Conservation (phyloP, 2,888 invertebrate species). For the Diogma glabrata region DNA sequence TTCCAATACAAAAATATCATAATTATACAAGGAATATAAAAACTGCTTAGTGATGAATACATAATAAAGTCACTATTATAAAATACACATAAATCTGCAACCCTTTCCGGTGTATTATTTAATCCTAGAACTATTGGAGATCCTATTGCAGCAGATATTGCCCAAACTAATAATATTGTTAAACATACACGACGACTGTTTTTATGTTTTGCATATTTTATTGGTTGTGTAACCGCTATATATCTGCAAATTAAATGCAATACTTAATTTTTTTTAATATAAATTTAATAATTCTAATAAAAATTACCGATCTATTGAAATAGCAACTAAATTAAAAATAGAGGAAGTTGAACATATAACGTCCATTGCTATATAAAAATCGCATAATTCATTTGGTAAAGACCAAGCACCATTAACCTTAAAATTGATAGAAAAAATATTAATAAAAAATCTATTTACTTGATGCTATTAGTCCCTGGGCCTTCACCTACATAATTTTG, state of each 20-base stretch:
- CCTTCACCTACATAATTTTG: too few species aligned
- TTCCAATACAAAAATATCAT: constrained; percentile 97
- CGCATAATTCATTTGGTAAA: constrained; percentile 81
- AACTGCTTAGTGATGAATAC: constrained; percentile 94
- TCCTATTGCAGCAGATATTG: constrained; percentile 88
- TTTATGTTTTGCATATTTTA: constrained; percentile 97
- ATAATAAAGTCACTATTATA: constrained; percentile 97
- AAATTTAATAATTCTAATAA: too few species aligned
- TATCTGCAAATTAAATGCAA: constrained; percentile 55
- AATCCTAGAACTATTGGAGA: constrained; percentile 92
- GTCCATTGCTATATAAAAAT: constrained; percentile 96
- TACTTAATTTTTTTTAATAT: too few species aligned
- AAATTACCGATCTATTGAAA: constrained; percentile 90
- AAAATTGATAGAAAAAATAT: not conserved
- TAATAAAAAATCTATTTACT: too few species aligned
- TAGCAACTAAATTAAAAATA: constrained; percentile 95
- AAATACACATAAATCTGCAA: constrained; percentile 81
- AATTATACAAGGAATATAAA: constrained; percentile 96
- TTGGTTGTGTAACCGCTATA: constrained; percentile 97
- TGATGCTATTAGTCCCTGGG: too few species aligned
- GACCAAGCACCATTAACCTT: constrained; percentile 86
- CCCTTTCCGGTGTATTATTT: constrained; percentile 81
- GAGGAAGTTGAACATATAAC: constrained; percentile 96
- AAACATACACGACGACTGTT: constrained; percentile 89
- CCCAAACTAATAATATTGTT: constrained; percentile 93